phyloP scores from a whole-genome alignment of 2,888 invertebrate species.

The Seira ritae region DNA sequence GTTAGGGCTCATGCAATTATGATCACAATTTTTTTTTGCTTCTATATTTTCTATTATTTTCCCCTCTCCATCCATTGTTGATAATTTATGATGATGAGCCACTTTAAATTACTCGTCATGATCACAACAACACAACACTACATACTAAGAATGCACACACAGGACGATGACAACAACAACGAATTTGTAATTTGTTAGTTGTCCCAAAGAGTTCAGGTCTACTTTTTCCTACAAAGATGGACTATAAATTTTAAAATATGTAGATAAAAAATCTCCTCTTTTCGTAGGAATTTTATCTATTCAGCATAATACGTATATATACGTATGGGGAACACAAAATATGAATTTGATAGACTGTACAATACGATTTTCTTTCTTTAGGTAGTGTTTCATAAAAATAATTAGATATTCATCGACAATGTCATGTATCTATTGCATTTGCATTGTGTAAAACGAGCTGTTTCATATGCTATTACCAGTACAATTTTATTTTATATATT shows the following conservation, averaged over 20 bases:
- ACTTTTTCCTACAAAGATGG: not conserved
- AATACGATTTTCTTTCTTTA: not conserved
- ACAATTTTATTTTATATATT: constrained; percentile 46
- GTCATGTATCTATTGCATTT: not conserved
- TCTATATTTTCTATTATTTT: not conserved
- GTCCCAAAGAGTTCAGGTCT: not conserved
- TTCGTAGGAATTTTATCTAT: too few relatives aligned
- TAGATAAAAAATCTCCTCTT: too few relatives aligned
- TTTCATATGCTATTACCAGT: constrained; percentile 52
- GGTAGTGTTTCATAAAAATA: not conserved
- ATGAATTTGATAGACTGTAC: constrained; percentile 7
- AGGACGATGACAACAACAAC: constrained; percentile 17
- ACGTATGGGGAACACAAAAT: not conserved
- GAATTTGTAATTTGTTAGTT: not conserved
- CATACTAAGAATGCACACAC: constrained; percentile 31
- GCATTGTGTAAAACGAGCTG: constrained; percentile 52
- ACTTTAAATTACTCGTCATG: constrained; percentile 52
- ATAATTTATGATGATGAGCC: constrained; percentile 31
- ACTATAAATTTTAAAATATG: too few relatives aligned
- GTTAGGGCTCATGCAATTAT: not conserved
- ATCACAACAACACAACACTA: not conserved
- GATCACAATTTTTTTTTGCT: constrained; percentile 3
- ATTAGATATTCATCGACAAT: constrained; percentile 10
- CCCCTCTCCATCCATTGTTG: not conserved
- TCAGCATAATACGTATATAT: too few relatives aligned